Conservation (phyloP, 2,888 invertebrate species). For the Salticus scenicus region DNA sequence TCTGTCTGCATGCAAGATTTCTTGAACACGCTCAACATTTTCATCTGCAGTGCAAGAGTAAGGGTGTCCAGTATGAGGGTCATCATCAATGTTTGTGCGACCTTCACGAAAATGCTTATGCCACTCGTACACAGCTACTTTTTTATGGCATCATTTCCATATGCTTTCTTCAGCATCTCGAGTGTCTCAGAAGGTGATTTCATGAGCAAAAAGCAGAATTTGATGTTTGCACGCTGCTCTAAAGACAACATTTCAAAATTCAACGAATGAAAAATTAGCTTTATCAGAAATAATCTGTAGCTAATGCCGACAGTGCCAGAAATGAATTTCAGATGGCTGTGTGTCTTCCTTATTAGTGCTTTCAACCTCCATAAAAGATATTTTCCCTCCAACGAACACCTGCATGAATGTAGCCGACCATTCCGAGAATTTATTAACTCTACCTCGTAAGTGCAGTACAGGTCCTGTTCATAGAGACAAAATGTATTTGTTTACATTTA, state of each 20-base stretch:
- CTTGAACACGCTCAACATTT: too few species aligned
- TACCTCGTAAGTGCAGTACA: too few species aligned
- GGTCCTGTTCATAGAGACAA: too few species aligned
- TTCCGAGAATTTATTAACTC: neutral
- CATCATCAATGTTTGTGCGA: slow-evolving; percentile 28
- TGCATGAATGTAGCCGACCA: neutral
- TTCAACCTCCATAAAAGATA: neutral
- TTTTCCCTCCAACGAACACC: neutral
- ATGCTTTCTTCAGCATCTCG: slow-evolving; percentile 41
- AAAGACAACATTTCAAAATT: slow-evolving; percentile 23
- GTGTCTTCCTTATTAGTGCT: slow-evolving; percentile 22
- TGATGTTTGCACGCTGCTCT: slow-evolving; percentile 34
- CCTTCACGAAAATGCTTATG: too few species aligned
- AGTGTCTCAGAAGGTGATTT: slow-evolving; percentile 45
- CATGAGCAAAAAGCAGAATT: slow-evolving; percentile 37
- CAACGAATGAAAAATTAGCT: slow-evolving; percentile 16
- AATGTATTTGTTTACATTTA: too few species aligned
- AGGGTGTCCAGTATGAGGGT: neutral
- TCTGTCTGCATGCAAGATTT: slow-evolving; percentile 11
- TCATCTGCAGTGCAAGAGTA: slow-evolving; percentile 6
- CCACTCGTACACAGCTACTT: slow-evolving; percentile 25
- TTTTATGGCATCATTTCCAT: slow-evolving; percentile 35
- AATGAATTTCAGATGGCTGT: slow-evolving; percentile 27
- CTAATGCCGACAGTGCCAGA: neutral
- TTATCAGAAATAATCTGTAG: slow-evolving; percentile 22